These are phyloP conservation scores for Neomorphus geoffroyi DNA, from an alignment of 2,797 vertebrate species.

Conservation along the genomic window DNA sequence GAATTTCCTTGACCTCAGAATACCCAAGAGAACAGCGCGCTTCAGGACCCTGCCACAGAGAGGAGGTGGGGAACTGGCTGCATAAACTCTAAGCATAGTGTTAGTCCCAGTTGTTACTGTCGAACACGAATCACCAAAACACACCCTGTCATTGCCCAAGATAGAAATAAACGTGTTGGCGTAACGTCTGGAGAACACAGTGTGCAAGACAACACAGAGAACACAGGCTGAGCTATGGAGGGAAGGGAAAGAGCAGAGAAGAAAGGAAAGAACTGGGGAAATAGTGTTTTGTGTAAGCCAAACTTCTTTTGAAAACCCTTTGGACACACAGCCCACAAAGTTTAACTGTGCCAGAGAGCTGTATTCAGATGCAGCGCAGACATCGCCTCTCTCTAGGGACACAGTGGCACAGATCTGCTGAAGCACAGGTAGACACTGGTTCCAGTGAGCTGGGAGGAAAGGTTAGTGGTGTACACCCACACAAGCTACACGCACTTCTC, in stretches of 20 bases:
- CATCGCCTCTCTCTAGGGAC: not conserved
- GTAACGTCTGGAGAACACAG: not conserved
- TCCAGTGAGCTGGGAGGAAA: not conserved
- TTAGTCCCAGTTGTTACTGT: not conserved
- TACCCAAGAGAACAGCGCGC: not conserved
- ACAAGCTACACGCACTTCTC: not conserved
- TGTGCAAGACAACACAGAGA: not conserved
- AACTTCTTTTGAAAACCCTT: not conserved
- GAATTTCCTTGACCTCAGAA: not conserved
- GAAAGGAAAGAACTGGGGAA: not conserved
- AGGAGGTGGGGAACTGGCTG: not conserved
- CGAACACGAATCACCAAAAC: not conserved
- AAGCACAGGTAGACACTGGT: accelerated
- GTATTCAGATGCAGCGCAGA: not conserved
- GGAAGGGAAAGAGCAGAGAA: not conserved
- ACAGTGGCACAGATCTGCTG: not conserved
- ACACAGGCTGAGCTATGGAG: not conserved
- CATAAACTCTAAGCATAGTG: not conserved
- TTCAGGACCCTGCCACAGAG: not conserved
- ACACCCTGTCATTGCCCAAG: not conserved
- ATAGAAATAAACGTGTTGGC: not conserved
- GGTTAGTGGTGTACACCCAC: not conserved
- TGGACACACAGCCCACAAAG: not conserved
- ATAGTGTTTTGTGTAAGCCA: not conserved
- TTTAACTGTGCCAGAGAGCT: not conserved